phyloP scores from a whole-genome alignment of 2,113 vertebrate species.

The Pungitius pungitius region DNA sequence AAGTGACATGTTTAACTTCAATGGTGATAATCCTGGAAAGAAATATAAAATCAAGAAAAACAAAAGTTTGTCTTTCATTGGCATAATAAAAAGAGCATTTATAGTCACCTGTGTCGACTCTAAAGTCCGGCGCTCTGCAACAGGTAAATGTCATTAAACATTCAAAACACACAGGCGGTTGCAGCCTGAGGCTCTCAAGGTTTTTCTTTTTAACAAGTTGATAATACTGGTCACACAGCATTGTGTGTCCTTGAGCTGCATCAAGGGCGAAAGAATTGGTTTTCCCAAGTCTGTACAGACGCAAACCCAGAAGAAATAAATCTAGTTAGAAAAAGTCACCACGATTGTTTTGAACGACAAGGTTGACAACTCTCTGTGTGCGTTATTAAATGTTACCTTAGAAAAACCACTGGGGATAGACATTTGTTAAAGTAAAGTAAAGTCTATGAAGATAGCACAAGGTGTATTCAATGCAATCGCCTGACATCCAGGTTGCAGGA shows the following conservation, averaged over 20 bases:
- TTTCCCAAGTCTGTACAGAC: slow-evolving; percentile 53
- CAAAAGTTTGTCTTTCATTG: not conserved
- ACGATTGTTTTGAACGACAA: slow-evolving; percentile 71
- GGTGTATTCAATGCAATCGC: slow-evolving; percentile 52
- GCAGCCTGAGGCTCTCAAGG: slow-evolving; percentile 75
- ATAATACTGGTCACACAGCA: slow-evolving; percentile 74
- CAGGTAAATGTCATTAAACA: slow-evolving; percentile 73
- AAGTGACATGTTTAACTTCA: not conserved
- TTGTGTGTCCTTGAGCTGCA: slow-evolving; percentile 71
- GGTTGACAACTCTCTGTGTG: slow-evolving; percentile 72
- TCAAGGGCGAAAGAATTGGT: slow-evolving; percentile 70
- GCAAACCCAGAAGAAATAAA: slow-evolving; percentile 31
- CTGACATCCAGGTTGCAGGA: slow-evolving; percentile 33
- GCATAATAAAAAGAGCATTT: no score
- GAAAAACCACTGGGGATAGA: slow-evolving; percentile 44
- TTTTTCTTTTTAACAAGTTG: slow-evolving; percentile 75
- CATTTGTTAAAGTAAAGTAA: slow-evolving; percentile 49
- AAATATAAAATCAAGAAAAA: not conserved
- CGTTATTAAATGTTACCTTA: slow-evolving; percentile 67
- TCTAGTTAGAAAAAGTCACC: slow-evolving; percentile 41
- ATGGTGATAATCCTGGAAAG: not conserved
- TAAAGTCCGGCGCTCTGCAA: slow-evolving; percentile 47
- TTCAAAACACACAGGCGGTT: slow-evolving; percentile 70
- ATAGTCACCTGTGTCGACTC: slow-evolving; percentile 23
- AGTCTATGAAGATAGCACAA: slow-evolving; percentile 44